Evolutionary conservation across 2,797 vertebrate genomes (phyloP).

Genomic region (Parambassis ranga): DNA sequence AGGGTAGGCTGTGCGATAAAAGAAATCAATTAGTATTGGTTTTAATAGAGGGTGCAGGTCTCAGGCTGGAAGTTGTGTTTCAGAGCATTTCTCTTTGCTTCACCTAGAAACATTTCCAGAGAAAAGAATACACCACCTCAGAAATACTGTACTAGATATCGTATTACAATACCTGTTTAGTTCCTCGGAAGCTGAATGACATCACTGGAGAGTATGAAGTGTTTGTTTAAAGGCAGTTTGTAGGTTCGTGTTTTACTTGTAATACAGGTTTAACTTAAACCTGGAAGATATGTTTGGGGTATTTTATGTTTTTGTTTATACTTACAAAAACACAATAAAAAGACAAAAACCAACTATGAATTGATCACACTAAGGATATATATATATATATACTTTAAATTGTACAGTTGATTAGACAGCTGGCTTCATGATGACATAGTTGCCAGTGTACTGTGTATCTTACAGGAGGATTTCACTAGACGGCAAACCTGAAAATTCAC

Average conservation of each 20-base stretch:
- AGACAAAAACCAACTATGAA: background rate
- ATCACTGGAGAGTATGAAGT: background rate
- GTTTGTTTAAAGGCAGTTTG: background rate
- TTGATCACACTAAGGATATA: background rate
- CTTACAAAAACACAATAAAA: background rate
- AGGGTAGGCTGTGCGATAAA: background rate
- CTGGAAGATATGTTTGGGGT: background rate
- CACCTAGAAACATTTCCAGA: background rate
- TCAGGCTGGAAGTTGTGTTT: background rate
- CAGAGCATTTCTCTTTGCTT: background rate
- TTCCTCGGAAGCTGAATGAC: background rate
- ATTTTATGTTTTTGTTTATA: background rate
- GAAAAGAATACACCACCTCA: background rate
- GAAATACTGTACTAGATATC: background rate
- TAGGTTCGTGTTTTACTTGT: background rate
- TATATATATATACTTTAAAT: too few species aligned
- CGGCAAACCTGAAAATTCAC: too few species aligned
- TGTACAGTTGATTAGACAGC: too few species aligned
- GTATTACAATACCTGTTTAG: background rate
- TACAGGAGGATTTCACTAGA: too few species aligned
- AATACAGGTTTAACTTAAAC: too few species aligned
- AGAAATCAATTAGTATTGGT: slow-evolving; percentile 7
- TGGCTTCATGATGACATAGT: too few species aligned
- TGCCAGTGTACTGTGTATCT: too few species aligned
- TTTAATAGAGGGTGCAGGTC: background rate